These are phyloP conservation scores for Nymphalis polychloros DNA, from an alignment of 2,888 invertebrate genomes.

Conservation along the genomic window DNA sequence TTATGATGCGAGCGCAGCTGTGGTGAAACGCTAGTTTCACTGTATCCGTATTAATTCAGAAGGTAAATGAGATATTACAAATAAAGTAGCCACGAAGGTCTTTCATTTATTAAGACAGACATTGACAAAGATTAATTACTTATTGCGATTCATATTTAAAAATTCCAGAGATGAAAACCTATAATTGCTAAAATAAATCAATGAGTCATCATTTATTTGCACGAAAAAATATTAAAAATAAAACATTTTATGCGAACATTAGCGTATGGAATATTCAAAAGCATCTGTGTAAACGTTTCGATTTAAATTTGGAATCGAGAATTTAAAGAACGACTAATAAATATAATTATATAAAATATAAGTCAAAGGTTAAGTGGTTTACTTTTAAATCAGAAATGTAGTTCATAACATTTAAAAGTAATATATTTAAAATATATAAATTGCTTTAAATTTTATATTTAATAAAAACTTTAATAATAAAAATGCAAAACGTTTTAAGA, in stretches of 20 bases:
- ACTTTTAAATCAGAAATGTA: neutral
- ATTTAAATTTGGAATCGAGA: conserved; percentile 9
- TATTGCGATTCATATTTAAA: neutral
- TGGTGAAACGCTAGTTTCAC: no score
- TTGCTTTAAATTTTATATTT: neutral
- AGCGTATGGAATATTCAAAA: neutral
- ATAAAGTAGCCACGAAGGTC: neutral
- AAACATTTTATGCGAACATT: conserved; percentile 3
- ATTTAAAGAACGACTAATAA: neutral
- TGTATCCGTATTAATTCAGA: neutral
- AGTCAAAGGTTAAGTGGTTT: conserved; percentile 9
- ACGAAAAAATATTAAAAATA: neutral
- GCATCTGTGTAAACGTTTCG: conserved; percentile 17
- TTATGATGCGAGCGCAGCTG: no score
- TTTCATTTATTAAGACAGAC: conserved; percentile 1
- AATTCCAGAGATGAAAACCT: neutral
- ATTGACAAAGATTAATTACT: conserved; percentile 4
- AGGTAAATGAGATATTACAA: neutral
- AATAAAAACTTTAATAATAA: neutral
- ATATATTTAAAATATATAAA: no score
- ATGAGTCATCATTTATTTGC: neutral
- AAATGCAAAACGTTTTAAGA: neutral
- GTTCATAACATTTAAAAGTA: no score
- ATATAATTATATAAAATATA: no score
- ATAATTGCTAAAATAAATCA: neutral